Base-by-base conservation (phyloP, 2,113 vertebrate species). In the Otis tarda region DNA sequence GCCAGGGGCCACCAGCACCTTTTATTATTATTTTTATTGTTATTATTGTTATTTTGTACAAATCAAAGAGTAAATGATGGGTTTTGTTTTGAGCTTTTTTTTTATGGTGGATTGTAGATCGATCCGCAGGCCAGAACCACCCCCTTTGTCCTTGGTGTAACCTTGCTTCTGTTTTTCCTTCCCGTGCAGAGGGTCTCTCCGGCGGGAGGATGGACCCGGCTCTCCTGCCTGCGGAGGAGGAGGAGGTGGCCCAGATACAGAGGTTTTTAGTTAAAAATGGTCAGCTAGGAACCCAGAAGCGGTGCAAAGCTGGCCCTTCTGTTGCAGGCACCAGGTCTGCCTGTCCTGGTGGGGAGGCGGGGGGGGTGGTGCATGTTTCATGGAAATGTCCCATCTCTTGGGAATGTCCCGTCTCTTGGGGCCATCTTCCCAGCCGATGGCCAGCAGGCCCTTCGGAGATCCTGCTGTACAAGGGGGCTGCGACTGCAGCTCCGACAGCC, bases 31-130 rank as follows among this genome's bases (percentile, higher is more conserved):
- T 96, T 97, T 85, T 94, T 90, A 84, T 97, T 97, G 78, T 96
- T 96, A 85, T 97, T 94, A 93, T 94, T 97, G 97, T 98, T 98
- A 97, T 98, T 98, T 98, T 98, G 96, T 98, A 98, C 94, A 97
- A 97, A 98, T 97, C 91, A 90, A 96, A 97, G 97, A 98, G 96
- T 94, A 95, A 97, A 97, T 97, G 97, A 97, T 96, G 95, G 21
- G 84, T 85, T 84, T 97, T 96, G 95, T 96, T 88, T 94, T 59
- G 21, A 90, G 90, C 80, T 90, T 52, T 94, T 95, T 95, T 88
- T 90, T 64, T 28, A 94, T 89, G 95, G 93, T 52, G 98, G 99
- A 98, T 99, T 99, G 99, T 99, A 98, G 99, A 99, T 98, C 99
- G 90, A 98, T 99, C 98, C 98, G 97, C 79, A 84, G 95, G 96